A percentile compares a stretch with the other conserved stretches of the same genome.
Evolutionary conservation across 2,113 vertebrate genomes (phyloP).

Genomic region (Glaucomys volans): DNA sequence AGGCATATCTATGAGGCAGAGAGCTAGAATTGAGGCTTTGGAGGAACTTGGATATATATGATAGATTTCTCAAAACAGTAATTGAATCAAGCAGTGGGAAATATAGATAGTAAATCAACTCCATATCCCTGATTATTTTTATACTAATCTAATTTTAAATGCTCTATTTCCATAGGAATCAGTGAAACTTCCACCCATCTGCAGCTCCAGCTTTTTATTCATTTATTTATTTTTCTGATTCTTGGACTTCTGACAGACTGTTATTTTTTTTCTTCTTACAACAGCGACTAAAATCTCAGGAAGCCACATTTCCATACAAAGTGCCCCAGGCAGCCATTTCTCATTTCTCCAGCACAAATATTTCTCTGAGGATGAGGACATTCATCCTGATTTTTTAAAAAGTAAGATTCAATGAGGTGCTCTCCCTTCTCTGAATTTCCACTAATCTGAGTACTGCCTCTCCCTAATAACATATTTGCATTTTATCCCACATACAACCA

Average conservation of each 20-base stretch:
- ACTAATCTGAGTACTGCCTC: not conserved
- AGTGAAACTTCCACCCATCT: slow-evolving; percentile 28
- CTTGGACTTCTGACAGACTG: slow-evolving; percentile 1
- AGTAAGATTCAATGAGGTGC: not conserved
- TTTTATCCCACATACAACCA: not conserved
- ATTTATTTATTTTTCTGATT: slow-evolving; percentile 43
- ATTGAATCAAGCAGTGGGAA: slow-evolving; percentile 45
- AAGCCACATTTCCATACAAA: slow-evolving; percentile 64
- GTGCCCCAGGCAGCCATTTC: slow-evolving; percentile 70
- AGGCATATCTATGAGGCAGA: not conserved
- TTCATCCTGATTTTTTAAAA: slow-evolving; percentile 61
- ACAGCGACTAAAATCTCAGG: slow-evolving; percentile 55
- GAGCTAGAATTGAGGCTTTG: not conserved
- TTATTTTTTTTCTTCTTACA: not conserved
- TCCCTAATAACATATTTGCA: not conserved
- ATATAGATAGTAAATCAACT: slow-evolving; percentile 58
- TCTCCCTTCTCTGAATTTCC: slow-evolving; percentile 35
- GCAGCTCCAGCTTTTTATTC: not conserved
- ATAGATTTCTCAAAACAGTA: slow-evolving; percentile 56
- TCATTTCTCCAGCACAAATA: slow-evolving; percentile 51
- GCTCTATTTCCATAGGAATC: slow-evolving; percentile 69
- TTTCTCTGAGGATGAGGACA: slow-evolving; percentile 66
- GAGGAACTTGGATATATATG: not conserved
- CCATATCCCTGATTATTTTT: slow-evolving; percentile 74
- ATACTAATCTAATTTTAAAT: slow-evolving; percentile 73